phyloP scores from a whole-genome alignment of 2,797 vertebrate genomes.

The Periparus ater region DNA sequence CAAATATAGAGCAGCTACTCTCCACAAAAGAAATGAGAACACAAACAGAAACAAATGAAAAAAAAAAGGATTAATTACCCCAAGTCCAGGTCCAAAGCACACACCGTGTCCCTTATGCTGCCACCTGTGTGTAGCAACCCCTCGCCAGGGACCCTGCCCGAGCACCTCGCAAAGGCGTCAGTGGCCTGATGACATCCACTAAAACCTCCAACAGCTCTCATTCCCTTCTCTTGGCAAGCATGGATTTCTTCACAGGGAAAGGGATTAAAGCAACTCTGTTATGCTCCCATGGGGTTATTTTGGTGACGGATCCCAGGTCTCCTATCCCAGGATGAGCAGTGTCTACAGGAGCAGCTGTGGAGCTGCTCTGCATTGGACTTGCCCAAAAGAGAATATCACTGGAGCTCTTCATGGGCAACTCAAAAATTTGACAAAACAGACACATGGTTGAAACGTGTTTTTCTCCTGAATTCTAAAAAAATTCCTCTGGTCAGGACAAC shows the following conservation, averaged over 20 bases:
- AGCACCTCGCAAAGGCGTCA: neutral
- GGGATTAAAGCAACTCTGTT: neutral
- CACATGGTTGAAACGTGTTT: neutral
- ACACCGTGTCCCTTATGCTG: neutral
- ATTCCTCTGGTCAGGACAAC: neutral
- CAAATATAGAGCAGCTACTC: neutral
- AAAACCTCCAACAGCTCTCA: neutral
- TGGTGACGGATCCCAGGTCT: neutral
- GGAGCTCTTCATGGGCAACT: neutral
- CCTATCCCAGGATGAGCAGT: neutral
- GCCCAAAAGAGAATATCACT: neutral
- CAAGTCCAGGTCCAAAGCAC: neutral
- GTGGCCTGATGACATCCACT: neutral
- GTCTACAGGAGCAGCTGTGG: neutral
- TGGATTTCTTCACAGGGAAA: neutral
- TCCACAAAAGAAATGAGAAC: neutral
- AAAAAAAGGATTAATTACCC: neutral
- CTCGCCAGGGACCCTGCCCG: neutral
- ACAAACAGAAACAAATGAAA: neutral
- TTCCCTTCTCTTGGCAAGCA: neutral
- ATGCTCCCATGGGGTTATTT: neutral
- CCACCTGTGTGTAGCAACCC: neutral
- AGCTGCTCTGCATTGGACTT: neutral
- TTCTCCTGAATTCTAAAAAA: neutral
- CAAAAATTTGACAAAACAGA: neutral